Evolutionary conservation across 2,888 invertebrate species (phyloP).

Genomic region (Abrostola triplasia): DNA sequence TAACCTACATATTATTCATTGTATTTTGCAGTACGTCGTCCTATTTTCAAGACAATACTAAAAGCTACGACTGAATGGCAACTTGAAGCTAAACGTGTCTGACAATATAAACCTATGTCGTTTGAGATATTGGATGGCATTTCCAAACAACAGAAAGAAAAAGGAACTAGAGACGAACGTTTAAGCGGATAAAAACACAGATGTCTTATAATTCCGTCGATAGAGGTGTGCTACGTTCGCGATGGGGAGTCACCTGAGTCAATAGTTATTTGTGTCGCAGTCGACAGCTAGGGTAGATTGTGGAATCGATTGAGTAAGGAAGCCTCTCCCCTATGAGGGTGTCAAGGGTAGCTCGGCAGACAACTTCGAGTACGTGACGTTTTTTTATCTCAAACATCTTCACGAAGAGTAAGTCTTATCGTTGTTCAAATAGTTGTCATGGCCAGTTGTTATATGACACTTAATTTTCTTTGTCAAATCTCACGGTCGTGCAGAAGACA

Average conservation of each 20-base stretch:
- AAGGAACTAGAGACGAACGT: background rate
- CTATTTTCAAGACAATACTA: constrained; percentile 31
- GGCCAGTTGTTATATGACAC: constrained; percentile 25
- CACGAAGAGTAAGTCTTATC: constrained; percentile 49
- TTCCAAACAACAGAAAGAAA: background rate
- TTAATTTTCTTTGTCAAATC: constrained; percentile 28
- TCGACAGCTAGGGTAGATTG: constrained; percentile 68
- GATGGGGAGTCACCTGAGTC: constrained; percentile 65
- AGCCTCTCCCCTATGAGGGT: constrained; percentile 61
- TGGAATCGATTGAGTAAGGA: constrained; percentile 74
- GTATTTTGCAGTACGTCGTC: constrained; percentile 24
- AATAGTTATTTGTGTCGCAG: constrained; percentile 69
- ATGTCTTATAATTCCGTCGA: constrained; percentile 15
- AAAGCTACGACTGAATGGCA: constrained; percentile 31
- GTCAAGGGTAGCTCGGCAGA: constrained; percentile 67
- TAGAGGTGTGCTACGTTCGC: constrained; percentile 16
- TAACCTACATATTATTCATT: constrained; percentile 37
- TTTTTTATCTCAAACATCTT: constrained; percentile 53
- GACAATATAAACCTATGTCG: background rate
- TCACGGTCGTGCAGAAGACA: constrained; percentile 44
- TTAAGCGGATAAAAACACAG: constrained; percentile 7
- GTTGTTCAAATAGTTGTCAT: constrained; percentile 45
- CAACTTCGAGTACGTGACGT: constrained; percentile 46
- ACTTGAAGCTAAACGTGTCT: constrained; percentile 20
- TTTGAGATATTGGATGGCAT: background rate